Evolutionary conservation across 1,140 invertebrate genomes (phyloP).

Genomic region (Cephus cinctus): DNA sequence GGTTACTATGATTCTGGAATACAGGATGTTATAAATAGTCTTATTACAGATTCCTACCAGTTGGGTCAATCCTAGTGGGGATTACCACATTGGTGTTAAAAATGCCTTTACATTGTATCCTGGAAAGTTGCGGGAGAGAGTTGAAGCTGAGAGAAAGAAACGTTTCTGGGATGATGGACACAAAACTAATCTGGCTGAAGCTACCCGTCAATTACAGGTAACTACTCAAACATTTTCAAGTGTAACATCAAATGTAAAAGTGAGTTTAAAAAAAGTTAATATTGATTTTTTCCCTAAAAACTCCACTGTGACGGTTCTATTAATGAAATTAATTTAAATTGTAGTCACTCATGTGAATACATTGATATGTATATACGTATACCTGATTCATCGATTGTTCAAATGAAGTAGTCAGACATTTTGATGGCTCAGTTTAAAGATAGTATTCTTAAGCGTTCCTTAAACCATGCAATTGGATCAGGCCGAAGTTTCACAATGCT

Average conservation of each 20-base stretch:
- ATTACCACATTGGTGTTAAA: conserved; percentile 85
- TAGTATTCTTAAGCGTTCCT: conserved; percentile 33
- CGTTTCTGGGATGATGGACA: conserved; percentile 84
- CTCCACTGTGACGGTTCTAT: conserved; percentile 6
- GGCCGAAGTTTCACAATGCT: conserved; percentile 47
- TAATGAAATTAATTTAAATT: conserved; percentile 27
- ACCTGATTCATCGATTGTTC: no score
- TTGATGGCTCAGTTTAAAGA: no score
- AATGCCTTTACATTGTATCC: conserved; percentile 87
- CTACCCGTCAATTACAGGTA: conserved; percentile 68
- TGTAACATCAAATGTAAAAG: conserved; percentile 9
- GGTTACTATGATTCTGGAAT: no score
- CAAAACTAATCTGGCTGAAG: conserved; percentile 76
- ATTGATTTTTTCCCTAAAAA: conserved; percentile 6
- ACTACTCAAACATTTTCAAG: conserved; percentile 15
- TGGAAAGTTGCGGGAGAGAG: conserved; percentile 75
- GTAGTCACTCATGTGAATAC: conserved; percentile 30
- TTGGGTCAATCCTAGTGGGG: conserved; percentile 83
- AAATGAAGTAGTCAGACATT: no score
- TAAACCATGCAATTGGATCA: conserved; percentile 41
- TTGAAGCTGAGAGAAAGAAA: conserved; percentile 81
- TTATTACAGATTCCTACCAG: conserved; percentile 73
- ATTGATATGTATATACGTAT: no score
- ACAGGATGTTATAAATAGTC: no score
- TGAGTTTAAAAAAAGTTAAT: neutral